Evolutionary conservation across 2,797 vertebrate genomes (phyloP), one percentile per base, ranked within the genome.

Genomic region (Phataginus tetradactyla): DNA sequence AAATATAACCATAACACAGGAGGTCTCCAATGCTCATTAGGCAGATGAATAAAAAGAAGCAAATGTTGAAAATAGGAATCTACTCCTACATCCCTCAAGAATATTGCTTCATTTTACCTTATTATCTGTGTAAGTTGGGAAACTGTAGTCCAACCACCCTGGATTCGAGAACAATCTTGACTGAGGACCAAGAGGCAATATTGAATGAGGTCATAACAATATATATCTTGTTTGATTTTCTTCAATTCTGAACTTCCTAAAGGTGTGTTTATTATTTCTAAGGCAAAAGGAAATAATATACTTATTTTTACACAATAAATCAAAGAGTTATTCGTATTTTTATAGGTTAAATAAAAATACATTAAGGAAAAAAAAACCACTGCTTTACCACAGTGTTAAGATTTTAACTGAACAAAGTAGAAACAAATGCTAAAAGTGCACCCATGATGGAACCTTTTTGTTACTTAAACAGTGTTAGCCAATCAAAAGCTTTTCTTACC

Each of bases 151-250:
- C 99, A 99, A 83, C 98, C 97, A 90, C 98, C 98, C n/a, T 1
- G 75, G 86, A 98, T 97, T 86, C 90, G 97, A 97, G 98, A 97
- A 94, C 97, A 98, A 90, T 99, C 99, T 97, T 97, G 98, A 94
- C 91, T 98, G 88, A 99, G 98, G 53, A 99, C 97, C 97, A 99
- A 96, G 64, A 98, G 23, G 87, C 99, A 99, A 95, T 99, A 99
- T 21, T 96, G 98, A 97, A 98, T 83, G 42, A 99, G 98, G 37
- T 98, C 98, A 91, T 99, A 99, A 91, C 97, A 92, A 0, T 99
- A 98, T 80, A 99, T 80, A 90, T 99, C 98, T 97, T 98, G 98
- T 92, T 99, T 99, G 90, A 99, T 95, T 97, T 98, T 99, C 96
- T 98, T 97, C 14, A 97, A 98, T 89, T 98, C 98, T 97, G 98